These are phyloP conservation scores for Apaloderma vittatum DNA, from an alignment of 2,113 vertebrate genomes.

Conservation along the genomic window DNA sequence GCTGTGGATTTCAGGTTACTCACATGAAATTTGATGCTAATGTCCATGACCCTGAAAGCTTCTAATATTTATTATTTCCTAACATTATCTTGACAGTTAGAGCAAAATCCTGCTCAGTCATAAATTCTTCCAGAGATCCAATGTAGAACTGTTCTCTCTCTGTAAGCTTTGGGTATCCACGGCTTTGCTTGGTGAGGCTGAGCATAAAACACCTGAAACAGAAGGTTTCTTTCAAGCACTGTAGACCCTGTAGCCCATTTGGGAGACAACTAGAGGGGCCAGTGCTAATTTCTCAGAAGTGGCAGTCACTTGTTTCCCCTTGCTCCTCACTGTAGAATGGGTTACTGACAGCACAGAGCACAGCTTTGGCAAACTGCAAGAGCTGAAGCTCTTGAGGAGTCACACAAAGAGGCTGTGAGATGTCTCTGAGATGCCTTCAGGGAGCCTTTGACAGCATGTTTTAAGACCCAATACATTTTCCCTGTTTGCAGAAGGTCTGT, in stretches of 20 bases:
- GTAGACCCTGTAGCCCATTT: not conserved
- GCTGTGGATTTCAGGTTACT: not conserved
- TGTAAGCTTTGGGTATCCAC: not conserved
- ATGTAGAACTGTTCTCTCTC: not conserved
- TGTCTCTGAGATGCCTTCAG: not conserved
- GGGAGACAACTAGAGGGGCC: not conserved
- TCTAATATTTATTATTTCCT: not conserved
- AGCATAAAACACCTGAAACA: not conserved
- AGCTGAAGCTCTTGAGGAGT: not conserved
- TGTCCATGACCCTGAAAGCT: not conserved
- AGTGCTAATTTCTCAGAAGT: not conserved
- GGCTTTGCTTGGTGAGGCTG: not conserved
- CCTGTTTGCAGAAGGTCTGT: not conserved
- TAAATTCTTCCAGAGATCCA: not conserved
- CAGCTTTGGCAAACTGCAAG: not conserved
- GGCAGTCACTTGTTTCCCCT: not conserved
- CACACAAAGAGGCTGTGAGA: not conserved
- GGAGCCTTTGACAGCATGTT: not conserved
- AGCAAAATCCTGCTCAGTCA: not conserved
- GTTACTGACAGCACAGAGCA: not conserved
- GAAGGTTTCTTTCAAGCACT: not conserved
- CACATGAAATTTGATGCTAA: not conserved
- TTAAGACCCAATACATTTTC: not conserved
- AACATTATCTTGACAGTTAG: not conserved
- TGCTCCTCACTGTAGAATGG: not conserved